Evolutionary conservation across 2,797 vertebrate genomes (phyloP).

Genomic region (Melanogrammus aeglefinus): DNA sequence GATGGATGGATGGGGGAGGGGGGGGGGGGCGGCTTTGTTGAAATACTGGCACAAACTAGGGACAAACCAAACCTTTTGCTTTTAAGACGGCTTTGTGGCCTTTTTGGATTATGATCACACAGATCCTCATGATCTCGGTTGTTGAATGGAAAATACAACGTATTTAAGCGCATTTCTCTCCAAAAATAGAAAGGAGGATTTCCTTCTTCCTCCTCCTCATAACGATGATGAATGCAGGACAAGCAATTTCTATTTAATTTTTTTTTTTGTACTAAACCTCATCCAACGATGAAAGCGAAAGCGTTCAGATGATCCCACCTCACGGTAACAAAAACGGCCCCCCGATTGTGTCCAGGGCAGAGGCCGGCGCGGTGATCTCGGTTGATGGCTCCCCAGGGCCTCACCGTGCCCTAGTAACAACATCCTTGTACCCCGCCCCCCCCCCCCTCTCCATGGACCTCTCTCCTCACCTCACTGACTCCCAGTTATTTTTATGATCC

Average conservation of each 20-base stretch:
- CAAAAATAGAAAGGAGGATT: not conserved
- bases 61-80: slow-evolving; percentile 20
- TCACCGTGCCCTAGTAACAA: slow-evolving; percentile 57
- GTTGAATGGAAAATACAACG: too few species aligned
- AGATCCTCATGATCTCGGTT: not conserved
- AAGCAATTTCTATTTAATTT: not conserved
- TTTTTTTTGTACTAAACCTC: not conserved
- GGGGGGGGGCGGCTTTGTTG: slow-evolving; percentile 22
- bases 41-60: slow-evolving; percentile 12
- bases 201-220: not conserved
- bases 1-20: not conserved
- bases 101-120: not conserved
- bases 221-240: not conserved
- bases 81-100: not conserved
- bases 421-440: slow-evolving; percentile 63
- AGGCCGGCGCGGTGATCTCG: slow-evolving; percentile 47
- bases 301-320: not conserved
- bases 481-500: slow-evolving; percentile 75
- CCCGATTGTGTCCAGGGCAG: slow-evolving; percentile 26
- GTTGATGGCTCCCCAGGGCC: slow-evolving; percentile 45
- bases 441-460: slow-evolving; percentile 22
- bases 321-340: not conserved
- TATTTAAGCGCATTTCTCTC: not conserved
- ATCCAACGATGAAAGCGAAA: not conserved
- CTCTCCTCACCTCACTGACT: slow-evolving; percentile 66